Evolutionary conservation across 2,888 invertebrate species (phyloP), one percentile per base, ranked within the genome.

Genomic region (Lithodes maja): DNA sequence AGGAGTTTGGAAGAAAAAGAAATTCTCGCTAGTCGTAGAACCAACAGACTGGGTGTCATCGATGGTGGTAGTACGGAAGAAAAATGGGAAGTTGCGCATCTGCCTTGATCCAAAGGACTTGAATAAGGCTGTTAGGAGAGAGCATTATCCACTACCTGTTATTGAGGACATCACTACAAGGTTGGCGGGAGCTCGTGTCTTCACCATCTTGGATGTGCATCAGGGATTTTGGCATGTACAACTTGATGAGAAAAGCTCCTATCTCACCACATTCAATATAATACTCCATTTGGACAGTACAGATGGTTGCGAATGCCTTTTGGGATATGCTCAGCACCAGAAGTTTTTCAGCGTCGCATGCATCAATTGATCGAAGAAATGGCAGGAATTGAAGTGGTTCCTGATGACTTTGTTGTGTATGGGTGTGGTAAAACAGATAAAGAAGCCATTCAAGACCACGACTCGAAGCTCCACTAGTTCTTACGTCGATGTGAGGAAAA

Each of bases 371-470:
- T 86, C 33, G 55, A 69, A 2, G 81, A 74, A 50, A 15, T 79
- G 50, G 71, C 5, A 71, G 86, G 54, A 1, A 81, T 80, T 15
- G 86, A 81, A 52, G 17, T 85, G 49, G 61, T 85, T 2, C 33
- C 69, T 3, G 81, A 81, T 52, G 81, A 71, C 71, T 71, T 69
- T 55, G 52, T 86, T 17, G 86, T 86, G 9, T 55, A 86, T 81
- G 86, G 71, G 2, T 0, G 71, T 69, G 17, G 50, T 55, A 54
- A 68, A 33, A 17, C n/a, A n/a, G n/a, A n/a, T n/a, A n/a, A n/a
- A n/a, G n/a, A n/a, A n/a, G n/a, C n/a, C n/a, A n/a, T n/a, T n/a
- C n/a, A 1, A 3, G 53, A 69, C 0, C 81, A 86, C 33, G 86
- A 86, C 61, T 12, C 1, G 2, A 52, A 81, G 17, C 33, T 86